phyloP scores from a whole-genome alignment of 2,888 invertebrate species.

The Linnaemya tessellans region DNA sequence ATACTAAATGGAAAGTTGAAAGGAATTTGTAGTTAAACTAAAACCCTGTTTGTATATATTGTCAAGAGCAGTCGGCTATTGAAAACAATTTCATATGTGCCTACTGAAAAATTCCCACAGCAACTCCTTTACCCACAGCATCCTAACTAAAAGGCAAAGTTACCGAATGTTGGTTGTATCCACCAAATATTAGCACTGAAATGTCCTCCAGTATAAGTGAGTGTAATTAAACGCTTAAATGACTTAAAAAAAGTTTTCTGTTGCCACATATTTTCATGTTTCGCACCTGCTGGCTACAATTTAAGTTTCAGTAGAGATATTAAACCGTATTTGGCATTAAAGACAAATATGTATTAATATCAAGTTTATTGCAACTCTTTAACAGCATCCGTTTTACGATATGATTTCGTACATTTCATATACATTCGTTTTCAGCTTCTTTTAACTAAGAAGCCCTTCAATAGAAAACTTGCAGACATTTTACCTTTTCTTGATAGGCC shows the following conservation, averaged over 20 bases:
- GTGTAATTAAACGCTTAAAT: constrained; percentile 7
- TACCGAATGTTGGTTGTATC: too few relatives aligned
- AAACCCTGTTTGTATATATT: too few relatives aligned
- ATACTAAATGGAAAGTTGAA: too few relatives aligned
- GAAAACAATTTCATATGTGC: too few relatives aligned
- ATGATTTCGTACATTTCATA: constrained; percentile 28
- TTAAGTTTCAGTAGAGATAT: constrained; percentile 1
- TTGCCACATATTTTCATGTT: not conserved
- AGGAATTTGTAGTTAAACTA: too few relatives aligned
- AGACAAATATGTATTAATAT: constrained; percentile 46
- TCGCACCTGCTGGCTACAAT: constrained; percentile 25
- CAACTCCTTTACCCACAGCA: too few relatives aligned
- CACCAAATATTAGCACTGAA: not conserved
- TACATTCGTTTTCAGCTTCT: not conserved
- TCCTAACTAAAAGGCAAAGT: too few relatives aligned
- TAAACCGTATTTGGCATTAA: constrained; percentile 23
- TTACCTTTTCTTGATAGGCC: not conserved
- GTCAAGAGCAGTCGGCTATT: too few relatives aligned
- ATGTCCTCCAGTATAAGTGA: not conserved
- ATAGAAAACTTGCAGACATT: constrained; percentile 3
- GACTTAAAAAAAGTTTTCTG: not conserved
- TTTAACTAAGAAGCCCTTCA: constrained; percentile 26
- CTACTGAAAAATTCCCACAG: too few relatives aligned
- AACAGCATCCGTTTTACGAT: constrained; percentile 67
- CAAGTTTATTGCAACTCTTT: constrained; percentile 59